Evolutionary conservation across 2,113 vertebrate genomes (phyloP).

Genomic region (Rhinoderma darwinii): DNA sequence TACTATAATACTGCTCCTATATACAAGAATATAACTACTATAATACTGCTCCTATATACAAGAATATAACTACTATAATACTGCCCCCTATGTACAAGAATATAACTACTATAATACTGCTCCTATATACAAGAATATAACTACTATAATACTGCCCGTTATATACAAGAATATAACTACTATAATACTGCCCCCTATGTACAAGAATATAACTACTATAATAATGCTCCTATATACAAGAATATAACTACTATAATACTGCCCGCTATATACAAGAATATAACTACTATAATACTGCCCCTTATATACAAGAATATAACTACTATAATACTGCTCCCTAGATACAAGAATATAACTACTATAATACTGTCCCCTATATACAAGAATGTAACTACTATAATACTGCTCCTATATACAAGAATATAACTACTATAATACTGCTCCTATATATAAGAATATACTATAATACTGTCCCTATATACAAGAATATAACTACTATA

Average conservation of each 20-base stretch:
- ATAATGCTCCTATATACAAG: too few relatives aligned
- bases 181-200: too few relatives aligned
- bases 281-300: neutral
- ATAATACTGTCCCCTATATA: neutral
- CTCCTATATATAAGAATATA: neutral
- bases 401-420: neutral
- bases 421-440: slow-evolving; percentile 6
- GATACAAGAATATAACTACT: neutral
- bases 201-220: too few relatives aligned
- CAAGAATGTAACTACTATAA: neutral
- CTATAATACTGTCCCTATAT: neutral
- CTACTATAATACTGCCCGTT: too few relatives aligned
- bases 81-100: too few relatives aligned
- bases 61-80: neutral
- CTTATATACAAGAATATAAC: neutral
- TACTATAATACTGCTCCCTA: neutral
- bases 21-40: slow-evolving; percentile 8
- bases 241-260: too few relatives aligned
- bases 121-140: too few relatives aligned
- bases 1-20: slow-evolving; percentile 1
- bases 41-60: slow-evolving; percentile 4
- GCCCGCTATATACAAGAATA: too few relatives aligned
- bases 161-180: too few relatives aligned
- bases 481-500: slow-evolving; percentile 13
- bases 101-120: neutral